phyloP scores from a whole-genome alignment of 2,888 invertebrate species.

The Meteorus cinctellus region DNA sequence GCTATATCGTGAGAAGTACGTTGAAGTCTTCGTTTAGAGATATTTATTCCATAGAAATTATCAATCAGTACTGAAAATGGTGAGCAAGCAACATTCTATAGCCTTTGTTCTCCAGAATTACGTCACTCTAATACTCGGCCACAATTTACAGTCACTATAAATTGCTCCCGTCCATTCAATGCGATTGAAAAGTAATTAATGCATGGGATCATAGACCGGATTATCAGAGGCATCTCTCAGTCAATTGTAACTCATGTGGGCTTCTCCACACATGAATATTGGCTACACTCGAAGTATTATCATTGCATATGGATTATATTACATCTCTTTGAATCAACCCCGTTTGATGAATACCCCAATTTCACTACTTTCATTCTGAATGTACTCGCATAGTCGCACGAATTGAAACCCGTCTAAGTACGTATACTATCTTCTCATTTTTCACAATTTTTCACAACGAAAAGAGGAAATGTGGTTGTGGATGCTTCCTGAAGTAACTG shows the following conservation, averaged over 20 bases:
- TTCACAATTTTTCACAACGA: no score
- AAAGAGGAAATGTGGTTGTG: no score
- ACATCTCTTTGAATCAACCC: neutral
- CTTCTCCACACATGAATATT: constrained; percentile 4
- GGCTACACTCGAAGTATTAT: neutral
- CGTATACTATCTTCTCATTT: no score
- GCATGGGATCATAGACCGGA: neutral
- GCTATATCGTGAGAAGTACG: no score
- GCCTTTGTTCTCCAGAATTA: neutral
- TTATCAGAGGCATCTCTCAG: neutral
- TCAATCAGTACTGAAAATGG: no score
- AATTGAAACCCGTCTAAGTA: neutral
- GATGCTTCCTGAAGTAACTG: no score
- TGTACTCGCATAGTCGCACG: neutral
- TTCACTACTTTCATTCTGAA: neutral
- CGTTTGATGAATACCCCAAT: neutral
- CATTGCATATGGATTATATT: neutral
- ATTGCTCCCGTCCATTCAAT: neutral
- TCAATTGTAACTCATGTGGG: neutral
- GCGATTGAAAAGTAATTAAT: neutral
- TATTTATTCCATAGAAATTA: neutral
- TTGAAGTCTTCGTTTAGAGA: neutral
- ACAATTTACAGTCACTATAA: neutral
- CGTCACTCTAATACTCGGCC: neutral
- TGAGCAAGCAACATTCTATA: no score